phyloP scores from a whole-genome alignment of 2,113 vertebrate species.

The Gymnocephalus cernua region DNA sequence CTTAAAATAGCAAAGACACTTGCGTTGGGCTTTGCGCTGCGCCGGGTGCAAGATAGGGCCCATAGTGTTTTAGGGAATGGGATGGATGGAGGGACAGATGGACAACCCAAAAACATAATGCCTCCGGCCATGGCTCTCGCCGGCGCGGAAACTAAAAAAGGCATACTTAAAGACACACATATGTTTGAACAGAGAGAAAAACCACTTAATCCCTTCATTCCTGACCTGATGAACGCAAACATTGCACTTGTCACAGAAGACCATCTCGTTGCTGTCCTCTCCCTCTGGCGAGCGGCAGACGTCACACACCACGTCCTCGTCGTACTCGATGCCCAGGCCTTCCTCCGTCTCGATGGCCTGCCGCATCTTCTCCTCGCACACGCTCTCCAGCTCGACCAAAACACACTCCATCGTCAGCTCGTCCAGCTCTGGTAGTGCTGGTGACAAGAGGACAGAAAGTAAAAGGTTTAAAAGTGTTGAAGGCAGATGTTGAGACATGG shows the following conservation, averaged over 20 bases:
- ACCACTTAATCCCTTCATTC: not conserved
- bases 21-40: too few relatives aligned
- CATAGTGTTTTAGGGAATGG: too few relatives aligned
- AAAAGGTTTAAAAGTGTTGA: not conserved
- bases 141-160: not conserved
- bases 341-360: constrained; percentile 95
- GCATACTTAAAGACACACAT: not conserved
- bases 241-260: constrained; percentile 98
- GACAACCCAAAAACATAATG: too few relatives aligned
- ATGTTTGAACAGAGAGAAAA: not conserved
- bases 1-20: too few relatives aligned
- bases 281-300: constrained; percentile 97
- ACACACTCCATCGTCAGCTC: constrained; percentile 94
- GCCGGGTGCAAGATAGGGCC: too few relatives aligned
- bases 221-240: constrained; percentile 97
- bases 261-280: constrained; percentile 98
- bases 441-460: not conserved
- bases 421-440: constrained; percentile 92
- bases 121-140: too few relatives aligned
- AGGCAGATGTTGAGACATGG: not conserved
- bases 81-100: too few relatives aligned
- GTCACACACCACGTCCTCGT: constrained; percentile 97
- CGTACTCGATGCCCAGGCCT: constrained; percentile 97
- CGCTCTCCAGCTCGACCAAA: constrained; percentile 92
- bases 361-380: constrained; percentile 94